Evolutionary conservation across 2,113 vertebrate genomes (phyloP).

Genomic region (Nesogale talazaci): DNA sequence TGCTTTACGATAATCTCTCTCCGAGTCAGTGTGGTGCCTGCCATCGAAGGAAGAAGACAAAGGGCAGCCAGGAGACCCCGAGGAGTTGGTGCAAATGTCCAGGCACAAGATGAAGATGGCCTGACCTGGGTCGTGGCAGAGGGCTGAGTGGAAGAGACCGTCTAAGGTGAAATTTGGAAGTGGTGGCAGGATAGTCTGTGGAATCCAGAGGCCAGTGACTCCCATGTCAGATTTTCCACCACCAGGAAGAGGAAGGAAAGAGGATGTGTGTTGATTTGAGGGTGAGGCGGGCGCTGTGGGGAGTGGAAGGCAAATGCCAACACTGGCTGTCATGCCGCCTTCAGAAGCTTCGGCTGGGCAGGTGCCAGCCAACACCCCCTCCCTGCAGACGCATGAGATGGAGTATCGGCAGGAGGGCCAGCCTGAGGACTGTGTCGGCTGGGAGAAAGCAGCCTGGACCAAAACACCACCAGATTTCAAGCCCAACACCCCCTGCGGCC

Average conservation of each 20-base stretch:
- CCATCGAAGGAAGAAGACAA: not conserved
- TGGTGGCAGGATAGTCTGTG: not conserved
- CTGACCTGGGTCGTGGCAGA: not conserved
- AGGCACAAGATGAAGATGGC: not conserved
- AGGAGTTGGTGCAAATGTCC: not conserved
- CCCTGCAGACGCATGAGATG: not conserved
- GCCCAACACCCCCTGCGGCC: not conserved
- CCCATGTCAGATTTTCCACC: not conserved
- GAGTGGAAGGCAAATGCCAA: not conserved
- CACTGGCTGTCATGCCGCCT: no score
- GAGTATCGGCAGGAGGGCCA: not conserved
- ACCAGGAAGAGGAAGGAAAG: not conserved
- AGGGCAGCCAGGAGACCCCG: not conserved
- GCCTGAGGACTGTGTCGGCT: fast-evolving
- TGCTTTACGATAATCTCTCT: not conserved
- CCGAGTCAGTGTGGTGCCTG: not conserved
- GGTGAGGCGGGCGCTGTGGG: not conserved
- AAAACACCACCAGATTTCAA: not conserved
- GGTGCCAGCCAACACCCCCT: no score
- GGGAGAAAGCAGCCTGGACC: not conserved
- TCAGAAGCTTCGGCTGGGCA: not conserved
- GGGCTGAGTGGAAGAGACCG: not conserved
- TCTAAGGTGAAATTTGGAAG: not conserved
- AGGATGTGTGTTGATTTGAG: not conserved
- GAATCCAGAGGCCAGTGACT: not conserved